These are phyloP conservation scores for Phlogophora meticulosa DNA, from an alignment of 2,888 invertebrate species.

Conservation along the genomic window DNA sequence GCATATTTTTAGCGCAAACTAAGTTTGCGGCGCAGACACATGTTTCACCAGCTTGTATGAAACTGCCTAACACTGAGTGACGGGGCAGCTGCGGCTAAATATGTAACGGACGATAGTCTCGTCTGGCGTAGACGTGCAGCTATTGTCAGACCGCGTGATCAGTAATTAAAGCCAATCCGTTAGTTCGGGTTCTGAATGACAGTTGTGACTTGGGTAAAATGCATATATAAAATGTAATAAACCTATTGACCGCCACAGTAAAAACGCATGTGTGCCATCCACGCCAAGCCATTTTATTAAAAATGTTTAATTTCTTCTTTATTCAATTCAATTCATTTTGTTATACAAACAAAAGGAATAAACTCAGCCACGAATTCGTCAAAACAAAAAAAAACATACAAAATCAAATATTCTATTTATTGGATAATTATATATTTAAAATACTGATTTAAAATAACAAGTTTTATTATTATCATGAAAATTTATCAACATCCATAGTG, in stretches of 20 bases:
- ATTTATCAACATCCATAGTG: too few species aligned
- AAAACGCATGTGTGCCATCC: not conserved
- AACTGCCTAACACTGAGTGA: slow-evolving; percentile 42
- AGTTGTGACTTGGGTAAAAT: not conserved
- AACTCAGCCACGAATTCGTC: too few species aligned
- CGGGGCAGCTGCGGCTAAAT: slow-evolving; percentile 43
- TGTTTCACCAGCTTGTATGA: slow-evolving; percentile 22
- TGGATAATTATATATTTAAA: too few species aligned
- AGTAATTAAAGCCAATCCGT: slow-evolving; percentile 23
- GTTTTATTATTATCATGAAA: too few species aligned
- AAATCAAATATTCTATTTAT: too few species aligned
- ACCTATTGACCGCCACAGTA: not conserved
- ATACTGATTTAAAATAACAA: too few species aligned
- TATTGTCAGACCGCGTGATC: not conserved
- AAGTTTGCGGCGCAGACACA: slow-evolving; percentile 11
- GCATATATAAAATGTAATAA: not conserved
- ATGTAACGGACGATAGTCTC: slow-evolving; percentile 3
- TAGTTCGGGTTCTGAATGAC: not conserved
- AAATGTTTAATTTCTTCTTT: too few species aligned
- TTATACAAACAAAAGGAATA: too few species aligned
- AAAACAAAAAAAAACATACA: too few species aligned
- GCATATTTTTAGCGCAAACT: slow-evolving; percentile 45
- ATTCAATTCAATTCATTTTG: too few species aligned
- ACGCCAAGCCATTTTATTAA: not conserved
- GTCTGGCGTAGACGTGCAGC: slow-evolving; percentile 4